Base-by-base conservation (phyloP, 1,140 invertebrate species). In the Megalopta genalis region DNA sequence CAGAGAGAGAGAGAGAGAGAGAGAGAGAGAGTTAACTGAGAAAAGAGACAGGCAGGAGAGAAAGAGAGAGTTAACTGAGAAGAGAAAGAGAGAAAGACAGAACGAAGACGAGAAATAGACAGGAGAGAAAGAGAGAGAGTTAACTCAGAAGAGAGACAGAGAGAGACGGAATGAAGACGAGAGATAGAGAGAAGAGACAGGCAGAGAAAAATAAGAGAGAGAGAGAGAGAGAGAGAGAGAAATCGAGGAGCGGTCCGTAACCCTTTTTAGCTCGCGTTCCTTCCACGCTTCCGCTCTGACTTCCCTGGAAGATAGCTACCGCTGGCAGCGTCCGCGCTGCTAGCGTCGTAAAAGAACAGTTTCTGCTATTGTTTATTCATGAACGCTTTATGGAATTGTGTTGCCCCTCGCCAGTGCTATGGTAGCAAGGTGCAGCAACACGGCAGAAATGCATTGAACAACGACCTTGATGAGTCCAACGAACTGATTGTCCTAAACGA, bases 311-410 rank as follows among this genome's bases (percentile, higher is more conserved):
- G 46, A 70, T 46, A 60, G 57, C 60, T 23, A 71, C 69, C n/a
- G n/a, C 23, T n/a, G 18, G 25, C 1, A 12, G 9, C 52, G 18
- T 60, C 65, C n/a, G 67, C 49, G 46, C 8, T 6, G 25, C 4
- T 18, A 5, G 3, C 12, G 6, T 49, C 64, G 75, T 49, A 14
- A 37, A 79, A 66, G 39, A 79, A 74, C 52, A 39, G n/a, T 67
- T 66, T 74, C 77, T 37, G 49, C 63, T 25, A 74, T 66, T 66
- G 70, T 73, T 74, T 74, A 79, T 79, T 74, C 77, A 67, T 52
- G 77, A 79, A 9, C 37, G 12, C 25, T 46, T 23, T 16, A 16
- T 52, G 66, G 39, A 77, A 70, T 27, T 46, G 57, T 62, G n/a
- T 54, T 46, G 32, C 5, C n/a, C 16, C 16, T 39, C 21, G 12